These are phyloP conservation scores for Riptortus pedestris DNA, from an alignment of 1,140 invertebrate genomes.

Conservation along the genomic window DNA sequence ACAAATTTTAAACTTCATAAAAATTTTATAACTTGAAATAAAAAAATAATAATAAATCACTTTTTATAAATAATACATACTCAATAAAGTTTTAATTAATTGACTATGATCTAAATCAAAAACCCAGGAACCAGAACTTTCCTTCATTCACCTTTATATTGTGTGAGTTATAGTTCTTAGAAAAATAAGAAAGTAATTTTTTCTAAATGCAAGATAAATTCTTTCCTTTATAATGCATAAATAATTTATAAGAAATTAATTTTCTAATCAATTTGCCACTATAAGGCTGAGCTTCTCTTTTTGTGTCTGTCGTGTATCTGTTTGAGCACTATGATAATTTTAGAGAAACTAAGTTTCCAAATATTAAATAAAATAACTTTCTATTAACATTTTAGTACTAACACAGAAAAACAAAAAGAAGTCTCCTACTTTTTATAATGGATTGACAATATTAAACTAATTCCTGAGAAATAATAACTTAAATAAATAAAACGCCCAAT, in stretches of 20 bases:
- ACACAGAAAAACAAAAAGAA: too few species aligned
- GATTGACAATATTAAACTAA: too few species aligned
- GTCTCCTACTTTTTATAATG: too few species aligned
- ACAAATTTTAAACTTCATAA: neutral
- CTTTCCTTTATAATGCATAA: neutral
- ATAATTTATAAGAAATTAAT: neutral
- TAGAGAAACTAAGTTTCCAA: too few species aligned
- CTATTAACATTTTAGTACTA: too few species aligned
- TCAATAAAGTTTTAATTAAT: neutral
- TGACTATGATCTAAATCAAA: neutral
- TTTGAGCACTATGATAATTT: too few species aligned
- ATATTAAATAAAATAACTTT: too few species aligned
- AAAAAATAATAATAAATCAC: neutral
- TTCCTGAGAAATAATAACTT: too few species aligned
- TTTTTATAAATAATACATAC: neutral
- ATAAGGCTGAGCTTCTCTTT: slow-evolving; percentile 12
- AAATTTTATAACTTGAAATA: too few species aligned
- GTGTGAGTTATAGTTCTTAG: neutral
- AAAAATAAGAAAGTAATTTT: neutral
- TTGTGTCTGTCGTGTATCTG: too few species aligned
- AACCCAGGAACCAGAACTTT: neutral
- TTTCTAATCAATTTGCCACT: neutral
- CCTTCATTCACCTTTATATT: too few species aligned
- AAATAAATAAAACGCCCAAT: too few species aligned
- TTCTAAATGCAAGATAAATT: neutral